phyloP scores from a whole-genome alignment of 2,113 vertebrate species.

The Lepus europaeus region DNA sequence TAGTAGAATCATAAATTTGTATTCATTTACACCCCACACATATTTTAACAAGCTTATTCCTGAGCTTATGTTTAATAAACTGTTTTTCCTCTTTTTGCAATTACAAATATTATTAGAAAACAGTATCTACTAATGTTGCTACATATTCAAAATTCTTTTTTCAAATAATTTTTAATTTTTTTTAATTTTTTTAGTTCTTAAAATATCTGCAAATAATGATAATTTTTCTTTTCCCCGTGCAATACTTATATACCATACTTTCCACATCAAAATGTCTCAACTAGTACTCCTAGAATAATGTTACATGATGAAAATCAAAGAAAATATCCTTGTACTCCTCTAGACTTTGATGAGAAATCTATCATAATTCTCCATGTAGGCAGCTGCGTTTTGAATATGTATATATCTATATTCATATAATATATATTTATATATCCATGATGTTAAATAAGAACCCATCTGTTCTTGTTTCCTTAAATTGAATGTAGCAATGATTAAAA shows the following conservation, averaged over 20 bases:
- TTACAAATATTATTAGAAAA: background rate
- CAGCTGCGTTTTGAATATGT: constrained; percentile 65
- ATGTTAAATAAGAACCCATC: background rate
- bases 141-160: background rate
- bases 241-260: background rate
- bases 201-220: background rate
- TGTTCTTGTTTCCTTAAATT: constrained; percentile 28
- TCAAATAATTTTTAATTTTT: background rate
- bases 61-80: background rate
- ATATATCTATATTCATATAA: constrained; percentile 20
- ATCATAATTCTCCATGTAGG: constrained; percentile 39
- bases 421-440: constrained; percentile 42
- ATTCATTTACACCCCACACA: background rate
- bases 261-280: background rate
- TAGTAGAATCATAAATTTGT: background rate
- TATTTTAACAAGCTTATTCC: constrained; percentile 8
- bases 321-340: constrained; percentile 10
- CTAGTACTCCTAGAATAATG: background rate
- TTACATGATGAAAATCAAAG: background rate
- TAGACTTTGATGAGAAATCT: background rate
- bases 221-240: background rate
- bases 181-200: background rate
- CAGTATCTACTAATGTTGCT: background rate
- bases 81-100: background rate
- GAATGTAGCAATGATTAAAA: constrained; percentile 13